phyloP scores from a whole-genome alignment of 2,797 vertebrate genomes.

The Xenentodon cancila region DNA sequence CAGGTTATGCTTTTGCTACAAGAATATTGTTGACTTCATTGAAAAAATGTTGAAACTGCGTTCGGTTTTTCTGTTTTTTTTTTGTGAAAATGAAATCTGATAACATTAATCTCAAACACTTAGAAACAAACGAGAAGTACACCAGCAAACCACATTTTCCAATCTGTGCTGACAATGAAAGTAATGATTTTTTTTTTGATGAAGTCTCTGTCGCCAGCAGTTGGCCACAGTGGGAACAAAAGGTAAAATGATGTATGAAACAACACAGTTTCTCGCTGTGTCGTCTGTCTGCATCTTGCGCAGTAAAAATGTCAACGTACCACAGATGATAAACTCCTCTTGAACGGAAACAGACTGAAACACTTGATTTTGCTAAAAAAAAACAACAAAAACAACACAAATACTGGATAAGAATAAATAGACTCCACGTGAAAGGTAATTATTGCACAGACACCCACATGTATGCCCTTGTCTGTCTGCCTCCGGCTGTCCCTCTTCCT shows the following conservation, averaged over 20 bases:
- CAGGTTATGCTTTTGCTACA: conserved; percentile 42
- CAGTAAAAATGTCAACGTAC: conserved; percentile 51
- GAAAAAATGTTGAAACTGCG: conserved; percentile 18
- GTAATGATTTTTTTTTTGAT: conserved; percentile 34
- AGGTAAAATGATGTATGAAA: conserved; percentile 28
- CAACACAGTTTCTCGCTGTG: conserved; percentile 62
- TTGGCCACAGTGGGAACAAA: conserved; percentile 41
- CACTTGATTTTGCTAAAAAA: conserved; percentile 25
- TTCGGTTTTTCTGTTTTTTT: conserved; percentile 15
- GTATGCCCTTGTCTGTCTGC: conserved; percentile 15
- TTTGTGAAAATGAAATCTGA: conserved; percentile 28
- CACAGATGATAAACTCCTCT: conserved; percentile 24
- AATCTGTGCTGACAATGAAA: conserved; percentile 39
- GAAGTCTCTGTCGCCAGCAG: conserved; percentile 51
- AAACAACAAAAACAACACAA: conserved; percentile 35
- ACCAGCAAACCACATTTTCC: conserved; percentile 31
- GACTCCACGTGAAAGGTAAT: conserved; percentile 33
- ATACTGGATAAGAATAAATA: conserved; percentile 47
- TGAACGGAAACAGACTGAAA: conserved; percentile 35
- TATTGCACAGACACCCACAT: conserved; percentile 31
- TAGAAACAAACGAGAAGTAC: conserved; percentile 41
- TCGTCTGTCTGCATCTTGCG: conserved; percentile 37
- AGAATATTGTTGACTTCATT: conserved; percentile 21
- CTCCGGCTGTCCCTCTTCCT: conserved; percentile 13
- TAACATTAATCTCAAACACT: conserved; percentile 25